Evolutionary conservation across 2,888 invertebrate species (phyloP), one percentile per base, ranked within the genome.

Genomic region (Lepeophtheirus nordmannii): DNA sequence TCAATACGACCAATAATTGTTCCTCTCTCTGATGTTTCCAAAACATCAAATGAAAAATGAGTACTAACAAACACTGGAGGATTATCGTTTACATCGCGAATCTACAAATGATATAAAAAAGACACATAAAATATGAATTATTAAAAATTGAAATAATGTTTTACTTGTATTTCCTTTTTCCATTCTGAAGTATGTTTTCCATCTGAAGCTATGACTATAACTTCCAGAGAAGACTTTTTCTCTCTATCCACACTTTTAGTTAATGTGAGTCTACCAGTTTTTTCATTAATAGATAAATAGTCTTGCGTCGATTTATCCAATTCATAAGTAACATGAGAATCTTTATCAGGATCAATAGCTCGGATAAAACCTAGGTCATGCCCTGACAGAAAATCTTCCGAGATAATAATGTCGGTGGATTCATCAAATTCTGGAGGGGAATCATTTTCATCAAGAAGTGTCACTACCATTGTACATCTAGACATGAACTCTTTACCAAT

Each of bases 51-150:
- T 58, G 89, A 89, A 76, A 92, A 93, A 3, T 87, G 87, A 70
- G 81, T 82, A 73, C 87, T 86, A 71, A 85, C 82, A 78, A 93
- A 94, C 69, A 83, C 81, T n/a, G 94, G 94, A 20, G 88, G 86
- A 75, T 94, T 93, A 80, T 96, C 94, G 76, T 94, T 96, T 67
- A 89, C 88, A 75, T 94, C 94, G 20, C 85, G 86, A 69, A 94
- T 87, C 85, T 89, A 81, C 2, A 8, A 46, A 17, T 5, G 53
- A 46, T 14, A n/a, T n/a, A 1, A 17, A 41, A 41, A 2, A n/a
- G 53, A 46, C 1, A n/a, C 5, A 40, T 65, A 11, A 38, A 39
- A 68, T 23, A 60, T 40, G 38, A 23, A 40, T 60, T 67, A 53
- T 62, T 64, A 59, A 23, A 60, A 53, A 9, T 5, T 3, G 5